Percentiles rank a stretch among this genome's conserved stretches.
phyloP scores from a whole-genome alignment of 2,888 invertebrate genomes.

The Papilio demoleus region DNA sequence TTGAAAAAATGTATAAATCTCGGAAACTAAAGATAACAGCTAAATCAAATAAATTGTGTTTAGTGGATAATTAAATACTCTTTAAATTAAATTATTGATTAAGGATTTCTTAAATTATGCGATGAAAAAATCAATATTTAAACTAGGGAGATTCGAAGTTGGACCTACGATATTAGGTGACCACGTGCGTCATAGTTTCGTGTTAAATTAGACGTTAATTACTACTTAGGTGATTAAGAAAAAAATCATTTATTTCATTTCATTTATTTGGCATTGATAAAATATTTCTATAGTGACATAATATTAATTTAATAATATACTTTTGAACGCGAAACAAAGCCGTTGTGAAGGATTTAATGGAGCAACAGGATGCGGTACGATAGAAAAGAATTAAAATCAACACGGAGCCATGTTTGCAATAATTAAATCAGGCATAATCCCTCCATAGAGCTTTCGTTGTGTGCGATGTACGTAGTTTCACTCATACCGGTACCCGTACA shows the following conservation, averaged over 20 bases:
- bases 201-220: neutral
- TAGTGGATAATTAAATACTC: no score
- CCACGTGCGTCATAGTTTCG: no score
- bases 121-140: no score
- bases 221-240: neutral
- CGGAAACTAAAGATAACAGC: no score
- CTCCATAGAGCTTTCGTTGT: constrained; percentile 25
- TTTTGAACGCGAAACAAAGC: constrained; percentile 20
- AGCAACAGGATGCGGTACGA: constrained; percentile 25
- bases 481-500: neutral
- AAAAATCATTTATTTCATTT: no score
- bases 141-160: no score
- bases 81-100: no score
- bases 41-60: no score
- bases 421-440: constrained; percentile 32
- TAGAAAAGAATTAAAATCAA: constrained; percentile 34
- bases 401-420: constrained; percentile 30
- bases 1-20: no score
- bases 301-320: neutral
- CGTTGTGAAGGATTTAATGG: constrained; percentile 27
- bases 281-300: neutral
- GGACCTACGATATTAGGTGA: no score
- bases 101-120: no score
- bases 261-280: neutral
- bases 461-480: neutral